A percentile compares a stretch with the other conserved stretches of the same genome.
phyloP scores from a whole-genome alignment of 2,888 invertebrate species.

The Drosophila nigricruria region DNA sequence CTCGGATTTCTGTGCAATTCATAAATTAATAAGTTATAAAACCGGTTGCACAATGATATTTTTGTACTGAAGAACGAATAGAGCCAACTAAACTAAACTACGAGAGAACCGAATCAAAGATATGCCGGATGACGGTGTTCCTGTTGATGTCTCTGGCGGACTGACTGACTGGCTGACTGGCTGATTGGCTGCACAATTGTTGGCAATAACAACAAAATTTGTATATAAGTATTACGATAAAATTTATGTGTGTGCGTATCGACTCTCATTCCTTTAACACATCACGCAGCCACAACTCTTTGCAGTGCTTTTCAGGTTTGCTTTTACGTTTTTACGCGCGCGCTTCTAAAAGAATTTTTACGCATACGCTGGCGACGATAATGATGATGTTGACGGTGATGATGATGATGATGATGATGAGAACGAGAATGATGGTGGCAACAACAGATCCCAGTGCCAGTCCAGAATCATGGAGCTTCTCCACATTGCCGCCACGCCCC shows the following conservation, averaged over 20 bases:
- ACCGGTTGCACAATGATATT: background rate
- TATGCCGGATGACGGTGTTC: constrained; percentile 15
- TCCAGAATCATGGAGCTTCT: constrained; percentile 46
- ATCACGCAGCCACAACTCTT: constrained; percentile 37
- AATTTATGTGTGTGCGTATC: constrained; percentile 11
- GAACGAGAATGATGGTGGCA: constrained; percentile 39
- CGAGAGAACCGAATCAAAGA: constrained; percentile 22
- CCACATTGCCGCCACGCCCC: constrained; percentile 41
- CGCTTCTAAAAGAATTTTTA: constrained; percentile 68
- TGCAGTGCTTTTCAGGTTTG: constrained; percentile 54
- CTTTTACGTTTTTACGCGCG: constrained; percentile 75
- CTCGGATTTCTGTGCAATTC: background rate
- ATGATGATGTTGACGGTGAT: constrained; percentile 7
- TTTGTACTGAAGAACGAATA: background rate
- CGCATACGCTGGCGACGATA: constrained; percentile 51
- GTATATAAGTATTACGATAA: constrained; percentile 31
- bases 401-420: constrained; percentile 20
- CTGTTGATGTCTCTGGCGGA: constrained; percentile 17
- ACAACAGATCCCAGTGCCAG: constrained; percentile 61
- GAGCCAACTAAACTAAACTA: constrained; percentile 9
- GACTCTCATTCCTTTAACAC: constrained; percentile 35
- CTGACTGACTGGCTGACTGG: constrained; percentile 5
- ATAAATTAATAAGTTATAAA: constrained; percentile 6
- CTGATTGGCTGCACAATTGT: constrained; percentile 47
- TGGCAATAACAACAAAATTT: constrained; percentile 50